phyloP scores from a whole-genome alignment of 2,888 invertebrate species.

The Catonia carolina region DNA sequence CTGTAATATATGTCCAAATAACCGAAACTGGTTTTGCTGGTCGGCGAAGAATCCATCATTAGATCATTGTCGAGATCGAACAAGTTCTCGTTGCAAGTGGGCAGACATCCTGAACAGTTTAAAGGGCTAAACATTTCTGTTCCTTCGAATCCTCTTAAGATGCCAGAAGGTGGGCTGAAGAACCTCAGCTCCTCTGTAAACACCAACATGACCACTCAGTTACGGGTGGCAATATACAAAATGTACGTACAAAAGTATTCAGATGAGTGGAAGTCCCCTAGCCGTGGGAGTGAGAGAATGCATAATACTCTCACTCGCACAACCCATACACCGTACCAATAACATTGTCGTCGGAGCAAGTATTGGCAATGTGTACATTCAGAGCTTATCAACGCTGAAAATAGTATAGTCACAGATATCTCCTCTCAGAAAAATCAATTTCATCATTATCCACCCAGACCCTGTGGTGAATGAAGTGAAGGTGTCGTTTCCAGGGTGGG shows the following conservation, averaged over 20 bases:
- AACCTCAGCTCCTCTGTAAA: constrained; percentile 32
- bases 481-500: too few species aligned
- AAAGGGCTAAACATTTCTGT: constrained; percentile 26
- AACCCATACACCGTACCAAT: neutral
- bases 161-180: constrained; percentile 33
- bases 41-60: constrained; percentile 30
- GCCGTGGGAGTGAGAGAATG: too few species aligned
- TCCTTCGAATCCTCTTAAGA: constrained; percentile 29
- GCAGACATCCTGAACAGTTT: constrained; percentile 35
- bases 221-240: neutral
- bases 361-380: too few species aligned
- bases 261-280: too few species aligned
- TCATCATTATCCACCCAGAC: too few species aligned
- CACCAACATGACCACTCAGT: neutral
- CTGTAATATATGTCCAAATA: constrained; percentile 35
- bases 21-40: constrained; percentile 27
- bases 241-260: neutral
- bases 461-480: too few species aligned
- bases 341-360: too few species aligned
- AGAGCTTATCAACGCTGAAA: too few species aligned
- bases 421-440: too few species aligned
- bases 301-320: too few species aligned
- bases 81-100: constrained; percentile 36
- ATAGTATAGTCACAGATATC: too few species aligned
- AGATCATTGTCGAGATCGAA: constrained; percentile 34